Base-by-base conservation (phyloP, 2,113 vertebrate genomes). In the Malurus melanocephalus region DNA sequence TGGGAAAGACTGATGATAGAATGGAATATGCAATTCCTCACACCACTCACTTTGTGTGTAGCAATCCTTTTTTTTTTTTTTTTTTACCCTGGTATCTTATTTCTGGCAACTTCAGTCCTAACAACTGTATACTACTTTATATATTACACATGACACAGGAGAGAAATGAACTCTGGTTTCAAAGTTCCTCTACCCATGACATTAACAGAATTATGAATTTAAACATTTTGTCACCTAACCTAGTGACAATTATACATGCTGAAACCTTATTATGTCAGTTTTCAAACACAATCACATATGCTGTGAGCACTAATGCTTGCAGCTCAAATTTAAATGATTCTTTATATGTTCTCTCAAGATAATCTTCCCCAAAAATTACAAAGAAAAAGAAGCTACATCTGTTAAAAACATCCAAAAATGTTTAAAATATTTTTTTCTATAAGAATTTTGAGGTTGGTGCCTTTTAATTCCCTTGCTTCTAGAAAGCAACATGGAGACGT, bases 401-500 rank as follows among this genome's bases (percentile, higher is more conserved):
- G 7, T 61, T 79, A 21, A 81, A 72, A 88, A 49, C 10, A n/a
- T 16, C 14, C 12, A 67, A 65, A 46, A n/a, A 51, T 73, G 22
- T 46, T 82, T 69, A 84, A 42, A 60, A n/a, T 24, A 46, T 75
- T 74, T 87, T 42, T 73, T 26, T 33, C 21, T 38, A 62, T 76
- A 40, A 65, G 3, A 35, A 72, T 59, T 55, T 52, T 27, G 74
- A 55, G 26, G 33, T 3, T 5, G 4, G 42, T 62, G 32, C 3
- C 35, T 82, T 88, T 72, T 85, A 42, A 87, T 49, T 89, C 73
- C 69, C 61, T 85, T 38, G 52, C 46, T 67, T 59, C 53, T 42
- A 67, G 74, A 81, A 71, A 76, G 61, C 43, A 78, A 51, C 53
- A 75, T 16, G 26, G 40, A 78, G 12, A 85, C 91, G 89, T 91